phyloP scores from a whole-genome alignment of 1,140 invertebrate species.

The Leptinotarsa undecemlineata region DNA sequence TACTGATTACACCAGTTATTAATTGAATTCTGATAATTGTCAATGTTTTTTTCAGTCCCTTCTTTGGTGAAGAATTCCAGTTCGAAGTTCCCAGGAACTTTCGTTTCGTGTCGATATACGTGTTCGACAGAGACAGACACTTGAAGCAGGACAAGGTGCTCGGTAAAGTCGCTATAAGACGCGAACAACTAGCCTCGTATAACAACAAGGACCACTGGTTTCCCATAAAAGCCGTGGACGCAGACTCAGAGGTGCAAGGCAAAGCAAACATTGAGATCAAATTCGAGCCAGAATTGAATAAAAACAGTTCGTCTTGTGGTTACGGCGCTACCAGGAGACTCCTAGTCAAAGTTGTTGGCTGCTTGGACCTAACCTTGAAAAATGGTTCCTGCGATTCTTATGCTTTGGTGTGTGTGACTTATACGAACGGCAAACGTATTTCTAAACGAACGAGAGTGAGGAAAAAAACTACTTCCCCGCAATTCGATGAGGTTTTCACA shows the following conservation, averaged over 20 bases:
- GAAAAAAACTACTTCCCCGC: conserved; percentile 87
- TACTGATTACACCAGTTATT: no score
- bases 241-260: conserved; percentile 87
- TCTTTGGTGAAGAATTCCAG: conserved; percentile 91
- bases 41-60: conserved; percentile 67
- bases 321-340: background rate
- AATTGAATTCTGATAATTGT: no score
- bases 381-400: conserved; percentile 91
- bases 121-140: conserved; percentile 79
- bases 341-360: conserved; percentile 69
- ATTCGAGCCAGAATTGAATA: conserved; percentile 55
- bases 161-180: conserved; percentile 86
- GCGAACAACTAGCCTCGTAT: conserved; percentile 82
- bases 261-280: conserved; percentile 76
- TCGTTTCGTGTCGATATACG: conserved; percentile 83
- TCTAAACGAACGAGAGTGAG: conserved; percentile 82
- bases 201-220: conserved; percentile 93
- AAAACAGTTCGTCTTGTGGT: conserved; percentile 12
- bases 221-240: conserved; percentile 78
- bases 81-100: conserved; percentile 89
- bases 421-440: conserved; percentile 79
- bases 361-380: conserved; percentile 84
- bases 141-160: conserved; percentile 84
- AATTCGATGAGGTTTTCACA: conserved; percentile 85
- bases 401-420: conserved; percentile 77